Percentiles rank a stretch among this genome's conserved stretches.
Conservation (phyloP, 2,113 vertebrate genomes). For the Cathartes aura region DNA sequence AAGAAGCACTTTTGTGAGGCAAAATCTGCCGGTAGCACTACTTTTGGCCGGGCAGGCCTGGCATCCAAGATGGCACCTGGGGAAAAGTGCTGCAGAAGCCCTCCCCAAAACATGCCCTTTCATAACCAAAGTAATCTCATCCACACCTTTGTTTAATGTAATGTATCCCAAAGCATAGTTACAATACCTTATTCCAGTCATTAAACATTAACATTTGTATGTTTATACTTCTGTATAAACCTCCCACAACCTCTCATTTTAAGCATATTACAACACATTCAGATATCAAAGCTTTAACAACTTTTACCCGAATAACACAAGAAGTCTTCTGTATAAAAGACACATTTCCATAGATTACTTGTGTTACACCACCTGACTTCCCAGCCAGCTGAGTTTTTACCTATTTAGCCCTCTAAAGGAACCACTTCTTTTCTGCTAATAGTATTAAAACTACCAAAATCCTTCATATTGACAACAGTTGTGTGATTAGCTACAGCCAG, state of each 20-base stretch:
- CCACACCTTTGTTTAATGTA: not conserved
- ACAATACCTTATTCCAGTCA: not conserved
- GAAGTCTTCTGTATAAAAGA: not conserved
- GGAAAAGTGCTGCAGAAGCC: not conserved
- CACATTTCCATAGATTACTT: not conserved
- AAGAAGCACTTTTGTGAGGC: not conserved
- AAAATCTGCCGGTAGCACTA: not conserved
- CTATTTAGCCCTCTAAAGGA: not conserved
- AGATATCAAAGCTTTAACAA: not conserved
- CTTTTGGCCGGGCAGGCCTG: not conserved
- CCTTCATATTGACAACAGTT: not conserved
- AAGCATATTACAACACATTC: not conserved
- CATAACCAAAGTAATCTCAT: not conserved
- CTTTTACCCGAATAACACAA: not conserved
- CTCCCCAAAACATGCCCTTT: not conserved
- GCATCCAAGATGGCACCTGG: not conserved
- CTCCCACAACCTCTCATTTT: not conserved
- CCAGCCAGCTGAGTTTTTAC: not conserved
- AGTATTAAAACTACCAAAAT: not conserved
- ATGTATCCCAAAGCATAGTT: not conserved
- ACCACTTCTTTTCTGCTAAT: not conserved
- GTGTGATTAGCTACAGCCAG: not conserved
- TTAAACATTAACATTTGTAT: not conserved
- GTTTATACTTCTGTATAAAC: not conserved
- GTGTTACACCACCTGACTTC: not conserved